Conservation (phyloP, 2,797 vertebrate genomes). For the Pseudomugil tenellus region DNA sequence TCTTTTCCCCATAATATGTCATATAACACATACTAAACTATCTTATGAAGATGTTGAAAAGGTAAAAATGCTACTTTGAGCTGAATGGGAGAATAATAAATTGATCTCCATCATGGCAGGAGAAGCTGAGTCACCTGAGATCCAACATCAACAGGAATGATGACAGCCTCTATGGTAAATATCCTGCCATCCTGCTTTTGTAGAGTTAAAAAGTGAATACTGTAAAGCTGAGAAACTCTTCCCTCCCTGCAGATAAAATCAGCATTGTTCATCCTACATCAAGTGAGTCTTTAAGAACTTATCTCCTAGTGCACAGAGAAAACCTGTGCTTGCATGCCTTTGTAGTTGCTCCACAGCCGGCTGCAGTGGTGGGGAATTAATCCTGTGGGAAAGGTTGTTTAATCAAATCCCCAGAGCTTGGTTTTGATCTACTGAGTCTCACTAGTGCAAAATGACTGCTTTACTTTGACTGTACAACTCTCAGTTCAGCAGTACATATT, state of each 20-base stretch:
- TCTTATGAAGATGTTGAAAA: background rate
- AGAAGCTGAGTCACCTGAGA: constrained; percentile 71
- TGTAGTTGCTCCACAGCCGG: constrained; percentile 45
- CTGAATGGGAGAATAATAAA: constrained; percentile 4
- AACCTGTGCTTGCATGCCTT: constrained; percentile 57
- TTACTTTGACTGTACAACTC: constrained; percentile 36
- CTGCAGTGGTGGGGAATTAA: constrained; percentile 52
- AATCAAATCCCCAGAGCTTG: constrained; percentile 47
- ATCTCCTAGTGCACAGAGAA: constrained; percentile 33
- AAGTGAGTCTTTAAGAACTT: constrained; percentile 74
- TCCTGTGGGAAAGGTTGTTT: constrained; percentile 54
- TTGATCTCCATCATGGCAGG: constrained; percentile 57
- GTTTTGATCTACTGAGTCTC: constrained; percentile 56
- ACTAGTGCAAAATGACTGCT: constrained; percentile 33
- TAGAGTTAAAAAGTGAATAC: constrained; percentile 16
- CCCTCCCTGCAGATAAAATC: constrained; percentile 79
- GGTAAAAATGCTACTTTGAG: background rate
- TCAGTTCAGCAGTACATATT: constrained; percentile 27
- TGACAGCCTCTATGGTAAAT: constrained; percentile 80
- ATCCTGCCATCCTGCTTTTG: constrained; percentile 18
- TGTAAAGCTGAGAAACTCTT: constrained; percentile 43
- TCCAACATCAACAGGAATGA: constrained; percentile 60
- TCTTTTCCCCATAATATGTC: background rate
- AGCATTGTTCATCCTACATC: constrained; percentile 78
- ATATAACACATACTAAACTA: background rate